A percentile compares a stretch with the other conserved stretches of the same genome.
phyloP scores from a whole-genome alignment of 2,113 vertebrate species.

The Equus quagga region DNA sequence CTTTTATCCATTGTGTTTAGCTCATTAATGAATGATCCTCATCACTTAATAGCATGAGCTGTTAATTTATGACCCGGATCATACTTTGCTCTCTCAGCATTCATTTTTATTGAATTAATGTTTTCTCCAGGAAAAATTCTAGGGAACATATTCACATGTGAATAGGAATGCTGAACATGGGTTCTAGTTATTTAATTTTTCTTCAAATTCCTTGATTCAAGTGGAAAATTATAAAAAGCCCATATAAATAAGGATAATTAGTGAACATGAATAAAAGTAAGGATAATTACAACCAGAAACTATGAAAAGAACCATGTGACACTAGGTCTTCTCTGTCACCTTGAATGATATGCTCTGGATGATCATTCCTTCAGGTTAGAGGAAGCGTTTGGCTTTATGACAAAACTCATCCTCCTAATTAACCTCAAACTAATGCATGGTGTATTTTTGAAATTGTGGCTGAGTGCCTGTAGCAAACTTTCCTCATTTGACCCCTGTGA shows the following conservation, averaged over 20 bases:
- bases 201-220: conserved; percentile 43
- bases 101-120: conserved; percentile 23
- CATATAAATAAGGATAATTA: neutral
- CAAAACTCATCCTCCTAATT: conserved; percentile 25
- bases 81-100: neutral
- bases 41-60: conserved; percentile 1
- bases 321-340: neutral
- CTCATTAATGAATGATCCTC: neutral
- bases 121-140: conserved; percentile 32
- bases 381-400: neutral
- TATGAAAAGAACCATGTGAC: neutral
- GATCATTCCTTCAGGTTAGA: conserved; percentile 13
- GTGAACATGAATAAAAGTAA: neutral
- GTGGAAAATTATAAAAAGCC: conserved; percentile 13
- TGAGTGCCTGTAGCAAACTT: neutral
- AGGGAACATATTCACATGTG: neutral
- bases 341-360: neutral
- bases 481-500: neutral
- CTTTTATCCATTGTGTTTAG: neutral
- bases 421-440: neutral
- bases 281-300: neutral
- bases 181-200: conserved; percentile 24
- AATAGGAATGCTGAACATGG: neutral
- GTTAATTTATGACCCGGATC: neutral
- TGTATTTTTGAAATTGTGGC: neutral